A percentile compares a stretch with the other conserved stretches of the same genome.
Conservation (phyloP, 2,888 invertebrate species). For the Coenonympha arcania region DNA sequence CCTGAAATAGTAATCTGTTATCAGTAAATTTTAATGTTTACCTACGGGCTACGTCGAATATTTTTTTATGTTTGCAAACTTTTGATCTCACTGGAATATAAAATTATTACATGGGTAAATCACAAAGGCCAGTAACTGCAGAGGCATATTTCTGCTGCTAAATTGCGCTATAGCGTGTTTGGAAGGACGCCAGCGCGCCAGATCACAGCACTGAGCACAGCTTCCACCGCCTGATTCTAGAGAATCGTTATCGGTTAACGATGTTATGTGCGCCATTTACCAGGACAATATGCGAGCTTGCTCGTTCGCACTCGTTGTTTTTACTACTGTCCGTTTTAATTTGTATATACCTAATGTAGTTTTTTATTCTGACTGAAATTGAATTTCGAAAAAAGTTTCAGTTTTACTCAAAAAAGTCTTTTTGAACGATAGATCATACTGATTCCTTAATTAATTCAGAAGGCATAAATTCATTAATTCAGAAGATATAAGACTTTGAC, state of each 20-base stretch:
- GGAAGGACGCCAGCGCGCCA: constrained; percentile 50
- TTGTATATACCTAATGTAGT: too few species aligned
- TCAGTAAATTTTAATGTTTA: too few species aligned
- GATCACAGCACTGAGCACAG: constrained; percentile 35
- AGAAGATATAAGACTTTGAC: too few species aligned
- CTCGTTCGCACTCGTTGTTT: not conserved
- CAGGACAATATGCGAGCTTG: constrained; percentile 9
- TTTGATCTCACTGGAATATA: not conserved
- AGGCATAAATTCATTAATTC: too few species aligned
- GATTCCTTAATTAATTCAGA: too few species aligned
- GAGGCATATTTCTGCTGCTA: constrained; percentile 42
- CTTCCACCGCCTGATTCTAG: constrained; percentile 33
- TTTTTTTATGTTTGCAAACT: too few species aligned
- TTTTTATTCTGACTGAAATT: too few species aligned
- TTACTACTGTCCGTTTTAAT: not conserved
- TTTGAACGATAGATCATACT: too few species aligned
- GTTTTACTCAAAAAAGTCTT: too few species aligned
- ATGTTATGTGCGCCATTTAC: constrained; percentile 16
- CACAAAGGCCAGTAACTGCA: constrained; percentile 32
- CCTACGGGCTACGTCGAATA: too few species aligned
- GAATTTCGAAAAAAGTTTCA: too few species aligned
- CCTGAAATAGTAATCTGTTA: too few species aligned
- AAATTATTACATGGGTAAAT: constrained; percentile 23
- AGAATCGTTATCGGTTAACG: constrained; percentile 22
- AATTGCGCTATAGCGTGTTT: constrained; percentile 55